These are phyloP conservation scores for Python bivittatus DNA, from an alignment of 2,113 vertebrate species.

Conservation along the genomic window DNA sequence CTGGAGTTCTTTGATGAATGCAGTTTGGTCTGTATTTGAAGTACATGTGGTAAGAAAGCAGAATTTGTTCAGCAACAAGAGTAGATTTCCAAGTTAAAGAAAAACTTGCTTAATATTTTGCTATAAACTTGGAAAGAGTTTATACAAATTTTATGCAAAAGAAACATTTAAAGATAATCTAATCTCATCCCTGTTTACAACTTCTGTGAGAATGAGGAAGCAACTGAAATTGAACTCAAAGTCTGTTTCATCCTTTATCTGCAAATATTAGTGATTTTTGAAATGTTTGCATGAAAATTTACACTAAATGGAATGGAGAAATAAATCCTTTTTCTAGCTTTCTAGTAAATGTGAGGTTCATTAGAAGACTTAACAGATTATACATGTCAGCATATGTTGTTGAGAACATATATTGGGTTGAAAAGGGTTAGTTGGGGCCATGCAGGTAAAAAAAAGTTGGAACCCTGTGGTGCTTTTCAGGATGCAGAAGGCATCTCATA, in stretches of 20 bases:
- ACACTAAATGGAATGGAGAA: neutral
- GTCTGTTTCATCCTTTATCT: neutral
- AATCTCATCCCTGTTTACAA: too few species aligned
- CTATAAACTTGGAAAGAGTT: neutral
- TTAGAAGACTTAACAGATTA: too few species aligned
- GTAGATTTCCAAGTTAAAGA: neutral
- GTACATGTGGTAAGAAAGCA: neutral
- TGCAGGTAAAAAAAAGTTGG: too few species aligned
- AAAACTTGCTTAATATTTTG: neutral
- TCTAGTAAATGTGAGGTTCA: too few species aligned
- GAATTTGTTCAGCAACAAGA: neutral
- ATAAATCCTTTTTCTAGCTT: neutral
- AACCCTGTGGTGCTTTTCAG: too few species aligned
- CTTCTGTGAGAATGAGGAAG: too few species aligned
- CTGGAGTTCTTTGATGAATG: neutral
- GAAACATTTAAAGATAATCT: too few species aligned
- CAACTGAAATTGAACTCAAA: neutral
- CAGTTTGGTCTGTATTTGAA: neutral
- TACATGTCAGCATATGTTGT: too few species aligned
- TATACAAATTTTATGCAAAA: neutral
- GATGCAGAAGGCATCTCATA: too few species aligned
- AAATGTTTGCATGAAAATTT: neutral
- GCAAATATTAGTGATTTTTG: neutral
- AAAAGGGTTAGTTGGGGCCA: too few species aligned
- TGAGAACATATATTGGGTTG: too few species aligned